phyloP scores from a whole-genome alignment of 1,140 invertebrate species.

The Mesaphorura yosii region DNA sequence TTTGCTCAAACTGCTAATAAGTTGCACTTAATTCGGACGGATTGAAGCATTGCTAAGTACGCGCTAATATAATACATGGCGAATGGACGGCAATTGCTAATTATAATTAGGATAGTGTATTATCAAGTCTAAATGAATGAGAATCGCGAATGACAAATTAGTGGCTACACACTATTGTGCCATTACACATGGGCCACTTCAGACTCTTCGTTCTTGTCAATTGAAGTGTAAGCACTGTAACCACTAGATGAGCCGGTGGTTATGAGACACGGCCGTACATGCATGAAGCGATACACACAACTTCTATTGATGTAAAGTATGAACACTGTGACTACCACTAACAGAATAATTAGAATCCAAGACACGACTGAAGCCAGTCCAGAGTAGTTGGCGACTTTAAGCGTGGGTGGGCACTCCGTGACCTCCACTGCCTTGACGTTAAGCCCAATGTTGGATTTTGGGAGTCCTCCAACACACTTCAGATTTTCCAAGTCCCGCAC shows the following conservation, averaged over 20 bases:
- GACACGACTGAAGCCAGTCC: slow-evolving; percentile 33
- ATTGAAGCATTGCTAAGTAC: no score
- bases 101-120: no score
- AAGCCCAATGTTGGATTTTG: slow-evolving; percentile 27
- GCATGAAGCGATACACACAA: slow-evolving; percentile 42
- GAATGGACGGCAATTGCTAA: no score
- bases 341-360: slow-evolving; percentile 37
- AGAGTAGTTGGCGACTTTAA: slow-evolving; percentile 9
- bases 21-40: no score
- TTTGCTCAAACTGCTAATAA: no score
- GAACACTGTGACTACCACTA: slow-evolving; percentile 46
- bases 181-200: slow-evolving; percentile 30
- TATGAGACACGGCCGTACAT: slow-evolving; percentile 49
- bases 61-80: no score
- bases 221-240: slow-evolving; percentile 61
- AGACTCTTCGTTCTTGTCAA: slow-evolving; percentile 42
- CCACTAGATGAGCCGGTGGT: slow-evolving; percentile 52
- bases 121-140: no score
- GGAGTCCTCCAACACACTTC: slow-evolving; percentile 30
- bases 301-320: slow-evolving; percentile 40
- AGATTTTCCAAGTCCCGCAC: slow-evolving; percentile 41
- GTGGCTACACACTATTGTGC: no score
- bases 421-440: slow-evolving; percentile 38
- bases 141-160: no score
- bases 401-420: slow-evolving; percentile 27